Base-by-base conservation (phyloP, 2,113 vertebrate species). In the Calyptommatus sinebrachiatus region DNA sequence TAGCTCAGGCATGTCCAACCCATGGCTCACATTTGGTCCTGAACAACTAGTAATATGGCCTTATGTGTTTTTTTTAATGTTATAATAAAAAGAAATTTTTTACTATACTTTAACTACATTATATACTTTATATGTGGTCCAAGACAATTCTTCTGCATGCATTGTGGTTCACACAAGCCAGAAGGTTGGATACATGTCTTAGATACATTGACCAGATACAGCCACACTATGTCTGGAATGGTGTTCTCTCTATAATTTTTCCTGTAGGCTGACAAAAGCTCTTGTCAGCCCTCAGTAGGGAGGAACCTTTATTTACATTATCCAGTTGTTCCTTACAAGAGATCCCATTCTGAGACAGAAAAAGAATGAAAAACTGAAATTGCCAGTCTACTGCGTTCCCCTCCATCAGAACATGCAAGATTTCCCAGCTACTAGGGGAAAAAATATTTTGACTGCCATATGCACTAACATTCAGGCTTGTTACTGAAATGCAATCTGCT, bases 401-500 rank as follows among this genome's bases (percentile, higher is more conserved):
- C 35, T 53, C 20, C 20, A 45, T 3, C 31, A 31, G 18, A 61
- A 60, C 26, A 67, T 12, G 21, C n/a, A 68, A 7, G 65, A n/a
- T 81, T 75, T 81, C 69, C 65, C 66, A 81, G 73, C 79, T n/a
- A 76, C 72, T n/a, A 57, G 35, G n/a, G 29, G n/a, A 46, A 75
- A 68, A 76, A 70, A 81, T 81, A 81, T 81, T 76, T 82, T 77
- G 74, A 78, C 85, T 85, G 86, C 80, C 77, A 85, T 77, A 87
- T 73, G 76, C 83, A 86, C 0, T 86, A 80, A 83, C 87, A 90
- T 89, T 90, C 82, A 86, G 84, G 85, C 81, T 78, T 88, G 76
- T 83, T 89, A 87, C 85, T 91, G 84, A 84, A 88, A 89, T 89
- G 83, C 74, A 71, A 16, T 67, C 31, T 78, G 74, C 65, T 70